These are phyloP conservation scores for Artibeus lituratus DNA, from an alignment of 2,797 vertebrate genomes.

Conservation along the genomic window DNA sequence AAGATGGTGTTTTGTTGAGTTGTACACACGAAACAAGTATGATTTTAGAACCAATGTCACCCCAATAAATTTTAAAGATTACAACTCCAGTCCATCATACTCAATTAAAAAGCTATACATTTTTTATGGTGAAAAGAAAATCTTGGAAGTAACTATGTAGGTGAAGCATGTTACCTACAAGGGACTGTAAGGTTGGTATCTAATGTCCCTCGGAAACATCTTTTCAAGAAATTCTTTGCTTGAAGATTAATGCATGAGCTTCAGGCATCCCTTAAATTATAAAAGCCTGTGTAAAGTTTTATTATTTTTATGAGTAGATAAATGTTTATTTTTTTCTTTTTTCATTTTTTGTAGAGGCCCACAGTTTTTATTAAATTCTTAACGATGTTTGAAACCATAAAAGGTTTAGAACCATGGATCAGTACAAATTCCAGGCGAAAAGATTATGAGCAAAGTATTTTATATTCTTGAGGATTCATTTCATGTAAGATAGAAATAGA, in stretches of 20 bases:
- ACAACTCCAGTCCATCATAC: background rate
- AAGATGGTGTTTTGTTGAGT: background rate
- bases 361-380: background rate
- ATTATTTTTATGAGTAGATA: background rate
- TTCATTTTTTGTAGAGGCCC: background rate
- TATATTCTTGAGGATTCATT: constrained; percentile 13
- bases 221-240: background rate
- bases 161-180: background rate
- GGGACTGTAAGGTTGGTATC: background rate
- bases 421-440: constrained; percentile 43
- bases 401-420: background rate
- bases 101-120: background rate
- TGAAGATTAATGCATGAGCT: background rate
- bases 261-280: background rate
- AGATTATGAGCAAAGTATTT: constrained; percentile 15
- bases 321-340: background rate
- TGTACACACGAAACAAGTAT: background rate
- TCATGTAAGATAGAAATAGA: constrained; percentile 2
- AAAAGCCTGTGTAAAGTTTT: background rate
- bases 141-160: background rate
- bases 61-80: background rate
- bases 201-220: background rate
- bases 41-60: background rate
- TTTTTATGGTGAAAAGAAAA: background rate
- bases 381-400: constrained; percentile 8